These are phyloP conservation scores for Pseudorhiza aurosa DNA, from an alignment of 30 jellyfish, hydroid and myxozoan genomes.

Conservation along the genomic window DNA sequence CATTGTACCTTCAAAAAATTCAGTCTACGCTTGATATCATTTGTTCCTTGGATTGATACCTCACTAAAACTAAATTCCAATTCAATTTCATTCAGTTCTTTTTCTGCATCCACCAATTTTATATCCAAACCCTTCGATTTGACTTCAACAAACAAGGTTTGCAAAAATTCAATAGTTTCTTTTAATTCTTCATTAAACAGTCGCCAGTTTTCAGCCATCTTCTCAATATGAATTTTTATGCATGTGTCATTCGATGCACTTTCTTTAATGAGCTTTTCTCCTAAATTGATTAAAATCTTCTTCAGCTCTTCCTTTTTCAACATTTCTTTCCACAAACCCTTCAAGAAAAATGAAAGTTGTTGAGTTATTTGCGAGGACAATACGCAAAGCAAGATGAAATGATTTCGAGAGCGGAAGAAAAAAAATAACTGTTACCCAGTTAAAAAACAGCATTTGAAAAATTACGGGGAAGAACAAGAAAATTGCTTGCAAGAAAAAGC, in stretches of 20 bases:
- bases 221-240: background rate
- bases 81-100: conserved; percentile 26
- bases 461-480: too few species aligned
- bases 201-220: conserved; percentile 23
- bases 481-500: too few species aligned
- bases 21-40: conserved; percentile 11
- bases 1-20: conserved; percentile 29
- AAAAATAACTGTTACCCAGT: too few species aligned
- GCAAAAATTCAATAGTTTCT: conserved; percentile 35
- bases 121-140: conserved; percentile 32
- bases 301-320: background rate
- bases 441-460: too few species aligned
- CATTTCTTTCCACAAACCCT: conserved; percentile 9
- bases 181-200: conserved; percentile 37
- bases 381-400: too few species aligned
- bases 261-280: conserved; percentile 13
- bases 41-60: background rate
- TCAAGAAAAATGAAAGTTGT: background rate
- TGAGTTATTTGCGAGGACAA: too few species aligned
- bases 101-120: conserved; percentile 34
- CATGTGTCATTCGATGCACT: conserved; percentile 3
- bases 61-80: conserved; percentile 20
- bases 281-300: background rate
- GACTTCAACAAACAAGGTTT: background rate
- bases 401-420: too few species aligned